Conservation (phyloP, 2,888 invertebrate genomes). For the Heliconius ethilla region DNA sequence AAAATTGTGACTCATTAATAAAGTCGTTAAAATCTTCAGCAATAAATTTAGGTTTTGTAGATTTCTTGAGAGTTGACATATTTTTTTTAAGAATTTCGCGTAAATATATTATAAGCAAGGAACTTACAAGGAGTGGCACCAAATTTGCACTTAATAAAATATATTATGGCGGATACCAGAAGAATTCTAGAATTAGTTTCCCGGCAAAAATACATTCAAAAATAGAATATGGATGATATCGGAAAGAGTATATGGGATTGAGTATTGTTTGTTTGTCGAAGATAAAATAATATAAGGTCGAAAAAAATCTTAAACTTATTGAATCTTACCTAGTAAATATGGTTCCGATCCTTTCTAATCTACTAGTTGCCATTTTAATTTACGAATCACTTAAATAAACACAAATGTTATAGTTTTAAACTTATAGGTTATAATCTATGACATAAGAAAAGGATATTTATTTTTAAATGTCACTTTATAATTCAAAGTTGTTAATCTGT, state of each 20-base stretch:
- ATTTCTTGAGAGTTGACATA: conserved; percentile 62
- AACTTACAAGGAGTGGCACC: neutral
- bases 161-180: neutral
- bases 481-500: neutral
- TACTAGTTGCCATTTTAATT: conserved; percentile 83
- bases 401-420: neutral
- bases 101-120: neutral
- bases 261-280: neutral
- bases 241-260: neutral
- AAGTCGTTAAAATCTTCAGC: conserved; percentile 61
- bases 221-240: conserved; percentile 3
- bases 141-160: neutral
- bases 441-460: conserved; percentile 3
- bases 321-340: conserved; percentile 84
- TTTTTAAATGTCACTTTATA: conserved; percentile 1
- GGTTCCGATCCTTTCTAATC: conserved; percentile 88
- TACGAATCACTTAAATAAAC: neutral
- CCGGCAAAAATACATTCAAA: conserved; percentile 15
- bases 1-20: conserved; percentile 59
- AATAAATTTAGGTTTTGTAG: conserved; percentile 58
- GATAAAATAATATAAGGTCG: conserved; percentile 13
- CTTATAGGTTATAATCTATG: conserved; percentile 3
- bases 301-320: neutral
- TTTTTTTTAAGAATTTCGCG: conserved; percentile 21
- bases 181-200: neutral